phyloP scores from a whole-genome alignment of 1,140 invertebrate species.

The Hyles vespertilio region DNA sequence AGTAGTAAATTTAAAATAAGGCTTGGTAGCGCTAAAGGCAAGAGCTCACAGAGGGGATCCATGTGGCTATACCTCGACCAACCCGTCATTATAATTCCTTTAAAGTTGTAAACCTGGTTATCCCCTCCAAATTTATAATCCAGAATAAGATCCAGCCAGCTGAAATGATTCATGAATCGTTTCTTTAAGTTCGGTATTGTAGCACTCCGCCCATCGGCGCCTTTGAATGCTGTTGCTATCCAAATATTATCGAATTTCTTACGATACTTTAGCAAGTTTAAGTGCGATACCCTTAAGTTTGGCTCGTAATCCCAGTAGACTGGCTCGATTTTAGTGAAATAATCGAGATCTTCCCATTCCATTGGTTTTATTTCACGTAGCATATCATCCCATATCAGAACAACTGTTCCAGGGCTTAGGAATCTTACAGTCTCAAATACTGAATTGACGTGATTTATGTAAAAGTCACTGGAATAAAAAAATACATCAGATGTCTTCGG shows the following conservation, averaged over 20 bases:
- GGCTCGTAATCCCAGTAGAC: slow-evolving; percentile 89
- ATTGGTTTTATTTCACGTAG: slow-evolving; percentile 83
- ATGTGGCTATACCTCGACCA: slow-evolving; percentile 94
- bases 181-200: slow-evolving; percentile 77
- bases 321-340: slow-evolving; percentile 83
- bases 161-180: slow-evolving; percentile 51
- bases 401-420: slow-evolving; percentile 79
- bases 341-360: slow-evolving; percentile 82
- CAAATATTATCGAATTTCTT: slow-evolving; percentile 82
- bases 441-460: slow-evolving; percentile 82
- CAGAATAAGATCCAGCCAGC: slow-evolving; percentile 52
- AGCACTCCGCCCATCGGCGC: slow-evolving; percentile 87
- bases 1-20: slow-evolving; percentile 74
- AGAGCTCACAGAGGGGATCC: slow-evolving; percentile 92
- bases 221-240: slow-evolving; percentile 95
- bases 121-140: slow-evolving; percentile 52
- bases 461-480: slow-evolving; percentile 77
- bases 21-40: slow-evolving; percentile 90
- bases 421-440: slow-evolving; percentile 80
- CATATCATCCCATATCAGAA: slow-evolving; percentile 98
- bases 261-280: slow-evolving; percentile 41
- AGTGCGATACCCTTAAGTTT: slow-evolving; percentile 28
- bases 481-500: too few relatives aligned
- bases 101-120: slow-evolving; percentile 37
- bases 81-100: slow-evolving; percentile 82